phyloP scores from a whole-genome alignment of 2,113 vertebrate species.

The Lamprologus ornatipinnis region DNA sequence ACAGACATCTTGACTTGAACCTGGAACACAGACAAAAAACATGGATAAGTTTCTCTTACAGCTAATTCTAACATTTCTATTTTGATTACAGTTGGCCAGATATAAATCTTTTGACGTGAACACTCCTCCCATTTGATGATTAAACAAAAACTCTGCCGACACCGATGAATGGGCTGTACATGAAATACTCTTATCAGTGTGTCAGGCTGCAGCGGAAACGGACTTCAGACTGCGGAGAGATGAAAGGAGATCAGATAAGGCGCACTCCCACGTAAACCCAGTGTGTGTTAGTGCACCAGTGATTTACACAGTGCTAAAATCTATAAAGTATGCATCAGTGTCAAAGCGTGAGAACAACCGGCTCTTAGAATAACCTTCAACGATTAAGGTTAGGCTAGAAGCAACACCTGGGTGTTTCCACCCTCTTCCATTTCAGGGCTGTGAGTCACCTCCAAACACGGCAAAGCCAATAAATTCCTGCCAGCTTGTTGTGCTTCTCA shows the following conservation, averaged over 20 bases:
- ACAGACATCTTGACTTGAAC: slow-evolving; percentile 72
- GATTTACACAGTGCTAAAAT: background rate
- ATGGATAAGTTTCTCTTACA: background rate
- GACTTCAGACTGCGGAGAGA: slow-evolving; percentile 44
- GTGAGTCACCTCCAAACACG: slow-evolving; percentile 44
- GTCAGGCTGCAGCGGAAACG: slow-evolving; percentile 10
- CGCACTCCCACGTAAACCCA: background rate
- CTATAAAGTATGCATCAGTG: background rate
- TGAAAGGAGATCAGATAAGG: slow-evolving; percentile 45
- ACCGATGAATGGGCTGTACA: background rate
- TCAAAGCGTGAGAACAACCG: background rate
- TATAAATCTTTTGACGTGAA: background rate
- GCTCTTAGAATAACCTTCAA: background rate
- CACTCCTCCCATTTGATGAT: background rate
- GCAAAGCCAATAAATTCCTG: slow-evolving; percentile 15
- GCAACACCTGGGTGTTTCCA: slow-evolving; percentile 25
- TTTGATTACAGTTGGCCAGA: background rate
- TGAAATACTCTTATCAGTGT: background rate
- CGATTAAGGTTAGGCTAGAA: background rate
- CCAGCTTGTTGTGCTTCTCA: slow-evolving; percentile 9
- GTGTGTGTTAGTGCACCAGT: background rate
- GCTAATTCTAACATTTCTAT: background rate
- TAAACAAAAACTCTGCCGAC: background rate
- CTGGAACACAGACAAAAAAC: background rate
- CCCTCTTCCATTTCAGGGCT: slow-evolving; percentile 25